These are phyloP conservation scores for Epicampocera succincta DNA, from an alignment of 2,888 invertebrate species.

Conservation along the genomic window DNA sequence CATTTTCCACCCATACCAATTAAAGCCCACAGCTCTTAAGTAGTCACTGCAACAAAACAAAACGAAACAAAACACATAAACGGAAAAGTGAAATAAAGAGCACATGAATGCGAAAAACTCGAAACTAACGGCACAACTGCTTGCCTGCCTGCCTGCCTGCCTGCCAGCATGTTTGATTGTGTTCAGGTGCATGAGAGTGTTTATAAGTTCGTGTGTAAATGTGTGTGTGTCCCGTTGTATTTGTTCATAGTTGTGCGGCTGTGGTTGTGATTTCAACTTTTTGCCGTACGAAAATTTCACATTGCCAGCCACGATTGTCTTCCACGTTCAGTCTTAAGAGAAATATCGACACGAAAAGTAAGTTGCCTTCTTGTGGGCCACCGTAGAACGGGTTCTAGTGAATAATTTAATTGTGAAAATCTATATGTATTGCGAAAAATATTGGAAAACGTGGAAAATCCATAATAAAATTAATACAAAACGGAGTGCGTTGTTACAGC, in stretches of 20 bases:
- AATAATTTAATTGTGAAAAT: conserved; percentile 74
- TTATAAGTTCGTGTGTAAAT: no score
- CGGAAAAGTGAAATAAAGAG: conserved; percentile 29
- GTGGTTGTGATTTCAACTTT: conserved; percentile 50
- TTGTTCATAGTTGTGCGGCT: background rate
- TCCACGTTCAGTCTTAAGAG: conserved; percentile 78
- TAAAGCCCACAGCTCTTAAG: conserved; percentile 14
- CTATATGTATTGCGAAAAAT: conserved; percentile 73
- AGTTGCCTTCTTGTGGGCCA: conserved; percentile 73
- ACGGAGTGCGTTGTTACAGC: conserved; percentile 69
- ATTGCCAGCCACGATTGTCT: conserved; percentile 59
- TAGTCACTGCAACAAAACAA: conserved; percentile 13
- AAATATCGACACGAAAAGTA: conserved; percentile 81
- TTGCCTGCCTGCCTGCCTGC: background rate
- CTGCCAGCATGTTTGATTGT: background rate
- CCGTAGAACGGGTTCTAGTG: conserved; percentile 58
- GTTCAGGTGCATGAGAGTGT: background rate
- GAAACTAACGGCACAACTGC: conserved; percentile 9
- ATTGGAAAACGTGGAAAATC: conserved; percentile 77
- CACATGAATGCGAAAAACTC: conserved; percentile 33
- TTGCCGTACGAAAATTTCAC: conserved; percentile 66
- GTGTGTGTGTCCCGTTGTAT: background rate
- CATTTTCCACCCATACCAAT: conserved; percentile 5
- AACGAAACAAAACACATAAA: conserved; percentile 23
- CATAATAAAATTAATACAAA: conserved; percentile 71